Percentiles rank a stretch among this genome's conserved stretches.
phyloP scores from a whole-genome alignment of 30 jellyfish, hydroid and myxozoan species.

The Aurelia aurita complex sp. Pacific region DNA sequence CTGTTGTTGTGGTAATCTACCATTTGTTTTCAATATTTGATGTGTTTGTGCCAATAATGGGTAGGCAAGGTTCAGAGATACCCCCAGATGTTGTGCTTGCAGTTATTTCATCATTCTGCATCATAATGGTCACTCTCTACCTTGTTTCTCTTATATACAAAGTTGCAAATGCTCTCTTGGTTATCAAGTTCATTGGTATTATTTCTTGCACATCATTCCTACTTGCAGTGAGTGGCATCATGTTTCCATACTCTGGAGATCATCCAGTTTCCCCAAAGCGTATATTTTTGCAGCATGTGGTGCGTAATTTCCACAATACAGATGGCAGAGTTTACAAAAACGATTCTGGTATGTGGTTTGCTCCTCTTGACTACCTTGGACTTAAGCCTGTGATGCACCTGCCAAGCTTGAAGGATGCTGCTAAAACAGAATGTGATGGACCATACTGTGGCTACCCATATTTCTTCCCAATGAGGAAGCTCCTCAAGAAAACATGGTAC shows the following conservation, averaged over 20 bases:
- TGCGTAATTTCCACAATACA: constrained; percentile 75
- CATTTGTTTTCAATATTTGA: constrained; percentile 50
- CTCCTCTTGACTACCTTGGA: constrained; percentile 87
- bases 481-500: constrained; percentile 70
- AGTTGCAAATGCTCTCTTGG: constrained; percentile 6
- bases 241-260: constrained; percentile 75
- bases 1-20: constrained; percentile 54
- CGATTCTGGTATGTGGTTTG: constrained; percentile 96
- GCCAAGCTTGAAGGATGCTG: constrained; percentile 57
- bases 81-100: constrained; percentile 90
- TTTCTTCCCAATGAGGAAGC: constrained; percentile 68
- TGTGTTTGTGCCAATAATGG: constrained; percentile 91
- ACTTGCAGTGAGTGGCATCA: constrained; percentile 60
- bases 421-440: constrained; percentile 79
- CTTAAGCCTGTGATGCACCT: constrained; percentile 62
- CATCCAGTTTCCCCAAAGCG: constrained; percentile 93
- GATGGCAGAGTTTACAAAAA: constrained; percentile 74
- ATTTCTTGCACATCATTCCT: constrained; percentile 52
- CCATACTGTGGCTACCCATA: constrained; percentile 90
- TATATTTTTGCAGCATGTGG: constrained; percentile 76
- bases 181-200: constrained; percentile 22
- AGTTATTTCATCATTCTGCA: constrained; percentile 38
- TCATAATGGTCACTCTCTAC: constrained; percentile 49
- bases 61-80: constrained; percentile 89
- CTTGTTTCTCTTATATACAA: constrained; percentile 48